phyloP scores from a whole-genome alignment of 2,888 invertebrate genomes.

The Antitype chi region DNA sequence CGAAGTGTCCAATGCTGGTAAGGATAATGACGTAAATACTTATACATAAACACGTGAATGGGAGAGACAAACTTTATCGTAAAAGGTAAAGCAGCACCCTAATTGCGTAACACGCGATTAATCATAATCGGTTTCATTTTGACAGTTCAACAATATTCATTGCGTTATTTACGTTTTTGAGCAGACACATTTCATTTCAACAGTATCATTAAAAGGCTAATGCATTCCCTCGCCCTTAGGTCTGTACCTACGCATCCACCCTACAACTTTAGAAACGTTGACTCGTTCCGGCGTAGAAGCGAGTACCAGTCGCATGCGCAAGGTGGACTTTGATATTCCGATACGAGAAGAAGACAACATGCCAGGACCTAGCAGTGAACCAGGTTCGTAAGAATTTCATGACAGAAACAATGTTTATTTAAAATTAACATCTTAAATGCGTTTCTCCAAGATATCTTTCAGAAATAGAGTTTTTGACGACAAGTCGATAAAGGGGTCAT shows the following conservation, averaged over 20 bases:
- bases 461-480: neutral
- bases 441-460: neutral
- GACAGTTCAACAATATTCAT: too few relatives aligned
- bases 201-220: neutral
- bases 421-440: neutral
- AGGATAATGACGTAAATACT: neutral
- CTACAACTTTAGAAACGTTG: conserved; percentile 94
- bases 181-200: too few relatives aligned
- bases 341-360: conserved; percentile 90
- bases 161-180: too few relatives aligned
- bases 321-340: conserved; percentile 77
- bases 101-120: too few relatives aligned
- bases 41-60: neutral
- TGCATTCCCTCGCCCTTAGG: conserved; percentile 75
- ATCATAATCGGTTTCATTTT: too few relatives aligned
- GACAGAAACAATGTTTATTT: too few relatives aligned
- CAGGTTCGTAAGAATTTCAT: conserved; percentile 52
- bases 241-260: conserved; percentile 94
- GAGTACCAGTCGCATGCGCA: conserved; percentile 93
- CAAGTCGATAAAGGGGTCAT: neutral
- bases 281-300: conserved; percentile 95
- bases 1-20: conserved; percentile 93
- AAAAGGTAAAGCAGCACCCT: too few relatives aligned
- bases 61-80: neutral
- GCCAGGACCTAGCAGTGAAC: conserved; percentile 51